Base-by-base conservation (phyloP, 2,888 invertebrate genomes). In the Diaperis boleti region DNA sequence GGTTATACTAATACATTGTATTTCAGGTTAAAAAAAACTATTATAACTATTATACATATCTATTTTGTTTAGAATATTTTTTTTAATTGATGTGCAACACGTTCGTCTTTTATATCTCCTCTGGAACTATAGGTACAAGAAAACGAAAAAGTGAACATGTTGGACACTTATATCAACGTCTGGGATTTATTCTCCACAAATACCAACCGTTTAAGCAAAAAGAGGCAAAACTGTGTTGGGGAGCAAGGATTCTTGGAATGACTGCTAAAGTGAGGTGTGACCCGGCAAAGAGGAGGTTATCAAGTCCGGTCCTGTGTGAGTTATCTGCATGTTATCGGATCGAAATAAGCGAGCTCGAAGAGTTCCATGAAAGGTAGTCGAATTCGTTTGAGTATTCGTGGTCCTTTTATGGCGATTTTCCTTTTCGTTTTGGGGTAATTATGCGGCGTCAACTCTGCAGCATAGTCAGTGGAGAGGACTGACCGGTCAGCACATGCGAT, bases 391-490 rank as follows among this genome's bases (percentile, higher is more conserved):
- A 47, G 57, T 57, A 18, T 37, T 55, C 42, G 29, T 39, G 52
- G 52, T 50, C 59, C 52, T 60, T 61, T 61, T 54, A 61, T 55
- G 61, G 61, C 17, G 29, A 54, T 45, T 55, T 45, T 49, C 47
- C 61, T 61, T 54, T 64, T 64, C 62, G 61, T 67, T 62, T 64
- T 65, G 63, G 52, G 55, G 62, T 68, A 68, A 68, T 68, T 68
- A 68, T 68, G 64, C 68, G 62, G 66, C 64, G 68, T 68, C 68
- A 68, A 64, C 66, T 60, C 56, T 59, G 67, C 65, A 61, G 56
- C 39, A 37, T n/a, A n/a, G n/a, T n/a, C 29, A 14, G 37, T 37
- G 61, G 39, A 49, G 59, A 59, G 54, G 54, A 55, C 22, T 55
- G 54, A 55, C 54, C 61, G 61, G 61, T 61, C 61, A 39, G 35